These are phyloP conservation scores for Thelaira solivaga DNA, from an alignment of 2,888 invertebrate species.

Conservation along the genomic window DNA sequence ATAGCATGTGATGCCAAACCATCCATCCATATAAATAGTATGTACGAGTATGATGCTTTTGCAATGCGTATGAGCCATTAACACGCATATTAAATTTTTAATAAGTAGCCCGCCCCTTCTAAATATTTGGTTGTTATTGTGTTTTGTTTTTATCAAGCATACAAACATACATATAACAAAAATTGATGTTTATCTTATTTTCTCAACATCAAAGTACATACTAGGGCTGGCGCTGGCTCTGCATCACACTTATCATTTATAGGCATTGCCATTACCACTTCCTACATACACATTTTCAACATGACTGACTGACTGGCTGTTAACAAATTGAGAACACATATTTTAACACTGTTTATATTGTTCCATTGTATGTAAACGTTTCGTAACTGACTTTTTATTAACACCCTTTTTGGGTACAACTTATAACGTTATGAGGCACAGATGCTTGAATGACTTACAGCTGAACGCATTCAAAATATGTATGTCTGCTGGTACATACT, in stretches of 20 bases:
- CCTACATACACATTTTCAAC: no score
- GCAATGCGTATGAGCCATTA: slow-evolving; percentile 50
- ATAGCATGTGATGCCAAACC: slow-evolving; percentile 19
- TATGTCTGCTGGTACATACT: no score
- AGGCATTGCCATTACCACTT: slow-evolving; percentile 4
- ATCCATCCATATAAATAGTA: no score
- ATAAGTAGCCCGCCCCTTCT: slow-evolving; percentile 13
- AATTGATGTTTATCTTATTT: slow-evolving; percentile 16
- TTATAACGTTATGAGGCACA: background rate
- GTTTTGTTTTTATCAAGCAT: background rate
- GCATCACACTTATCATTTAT: slow-evolving; percentile 11
- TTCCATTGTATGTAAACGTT: background rate
- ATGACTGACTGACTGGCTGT: no score
- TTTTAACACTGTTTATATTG: background rate
- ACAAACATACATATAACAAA: slow-evolving; percentile 13
- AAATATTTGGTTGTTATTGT: background rate
- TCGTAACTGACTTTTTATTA: slow-evolving; percentile 22
- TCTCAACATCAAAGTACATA: background rate
- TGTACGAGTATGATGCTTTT: background rate
- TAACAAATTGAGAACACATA: slow-evolving; percentile 31
- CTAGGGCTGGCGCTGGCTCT: background rate
- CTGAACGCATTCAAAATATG: background rate
- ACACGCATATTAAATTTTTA: slow-evolving; percentile 56
- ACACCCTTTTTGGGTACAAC: slow-evolving; percentile 36
- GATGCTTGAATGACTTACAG: background rate